phyloP scores from a whole-genome alignment of 2,888 invertebrate genomes.

The Platycheirus rosarum region DNA sequence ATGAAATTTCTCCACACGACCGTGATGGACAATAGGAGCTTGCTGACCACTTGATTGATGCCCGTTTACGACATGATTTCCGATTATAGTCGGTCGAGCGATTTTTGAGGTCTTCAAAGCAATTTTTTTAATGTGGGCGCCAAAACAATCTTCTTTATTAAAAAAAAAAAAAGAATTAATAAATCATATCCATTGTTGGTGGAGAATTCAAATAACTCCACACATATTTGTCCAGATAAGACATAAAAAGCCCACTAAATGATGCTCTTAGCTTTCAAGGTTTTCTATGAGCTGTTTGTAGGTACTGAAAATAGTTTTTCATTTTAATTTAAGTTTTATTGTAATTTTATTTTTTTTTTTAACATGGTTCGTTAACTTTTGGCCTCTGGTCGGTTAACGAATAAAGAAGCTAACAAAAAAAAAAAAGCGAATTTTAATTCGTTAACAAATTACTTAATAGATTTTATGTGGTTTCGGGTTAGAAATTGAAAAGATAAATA shows the following conservation, averaged over 20 bases:
- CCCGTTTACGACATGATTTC: conserved; percentile 41
- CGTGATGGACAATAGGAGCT: conserved; percentile 41
- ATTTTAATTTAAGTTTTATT: conserved; percentile 36
- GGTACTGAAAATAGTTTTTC: conserved; percentile 14
- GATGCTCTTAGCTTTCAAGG: conserved; percentile 59
- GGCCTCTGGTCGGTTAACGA: conserved; percentile 1
- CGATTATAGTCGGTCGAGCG: conserved; percentile 26
- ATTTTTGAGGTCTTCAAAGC: conserved; percentile 18
- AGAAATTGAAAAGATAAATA: conserved; percentile 35
- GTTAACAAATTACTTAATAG: conserved; percentile 65
- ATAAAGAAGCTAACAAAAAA: not conserved
- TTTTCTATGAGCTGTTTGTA: conserved; percentile 33
- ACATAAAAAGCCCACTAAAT: conserved; percentile 65
- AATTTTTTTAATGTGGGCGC: conserved; percentile 8
- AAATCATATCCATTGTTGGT: conserved; percentile 31
- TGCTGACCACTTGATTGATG: conserved; percentile 50
- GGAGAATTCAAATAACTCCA: conserved; percentile 54
- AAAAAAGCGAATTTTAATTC: conserved; percentile 45
- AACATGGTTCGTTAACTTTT: conserved; percentile 69
- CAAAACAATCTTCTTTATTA: conserved; percentile 24
- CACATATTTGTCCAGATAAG: conserved; percentile 59
- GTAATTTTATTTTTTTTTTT: not conserved
- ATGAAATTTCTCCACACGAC: conserved; percentile 32
- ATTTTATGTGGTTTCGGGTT: conserved; percentile 64
- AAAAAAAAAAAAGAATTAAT: conserved; percentile 34